Evolutionary conservation across 1,140 invertebrate species (phyloP).

Genomic region (Acromyrmex charruanus): DNA sequence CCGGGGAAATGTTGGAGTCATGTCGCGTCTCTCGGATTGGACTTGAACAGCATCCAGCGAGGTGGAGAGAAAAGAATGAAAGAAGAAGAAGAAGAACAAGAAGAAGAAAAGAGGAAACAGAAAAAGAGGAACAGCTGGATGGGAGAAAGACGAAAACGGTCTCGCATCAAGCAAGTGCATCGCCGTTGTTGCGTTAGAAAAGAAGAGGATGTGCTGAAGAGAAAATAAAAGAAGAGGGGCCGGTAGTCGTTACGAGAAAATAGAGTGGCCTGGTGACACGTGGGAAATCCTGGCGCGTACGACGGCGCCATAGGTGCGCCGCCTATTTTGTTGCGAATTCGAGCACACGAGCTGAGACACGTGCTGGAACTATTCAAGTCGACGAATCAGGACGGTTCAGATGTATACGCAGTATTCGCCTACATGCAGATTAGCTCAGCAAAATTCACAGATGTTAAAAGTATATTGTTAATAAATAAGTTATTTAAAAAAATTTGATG

Average conservation of each 20-base stretch:
- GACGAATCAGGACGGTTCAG: slow-evolving; percentile 28
- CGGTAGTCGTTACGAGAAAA: slow-evolving; percentile 71
- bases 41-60: slow-evolving; percentile 53
- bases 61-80: slow-evolving; percentile 18
- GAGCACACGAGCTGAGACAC: slow-evolving; percentile 53
- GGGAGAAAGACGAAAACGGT: slow-evolving; percentile 36
- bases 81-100: background rate
- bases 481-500: background rate
- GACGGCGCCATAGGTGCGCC: slow-evolving; percentile 53
- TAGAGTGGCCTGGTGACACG: slow-evolving; percentile 74
- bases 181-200: background rate
- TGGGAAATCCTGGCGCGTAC: slow-evolving; percentile 71
- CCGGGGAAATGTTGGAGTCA: slow-evolving; percentile 66
- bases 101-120: background rate
- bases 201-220: slow-evolving; percentile 32
- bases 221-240: slow-evolving; percentile 57
- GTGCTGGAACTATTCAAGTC: slow-evolving; percentile 43
- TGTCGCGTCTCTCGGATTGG: slow-evolving; percentile 64
- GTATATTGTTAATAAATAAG: slow-evolving; percentile 23
- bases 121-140: slow-evolving; percentile 19
- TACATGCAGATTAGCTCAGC: slow-evolving; percentile 12
- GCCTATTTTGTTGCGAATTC: slow-evolving; percentile 62
- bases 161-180: background rate
- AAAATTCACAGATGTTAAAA: background rate
- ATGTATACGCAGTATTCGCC: background rate